These are phyloP conservation scores for Melinaea marsaeus DNA, from an alignment of 2,888 invertebrate genomes.

Conservation along the genomic window DNA sequence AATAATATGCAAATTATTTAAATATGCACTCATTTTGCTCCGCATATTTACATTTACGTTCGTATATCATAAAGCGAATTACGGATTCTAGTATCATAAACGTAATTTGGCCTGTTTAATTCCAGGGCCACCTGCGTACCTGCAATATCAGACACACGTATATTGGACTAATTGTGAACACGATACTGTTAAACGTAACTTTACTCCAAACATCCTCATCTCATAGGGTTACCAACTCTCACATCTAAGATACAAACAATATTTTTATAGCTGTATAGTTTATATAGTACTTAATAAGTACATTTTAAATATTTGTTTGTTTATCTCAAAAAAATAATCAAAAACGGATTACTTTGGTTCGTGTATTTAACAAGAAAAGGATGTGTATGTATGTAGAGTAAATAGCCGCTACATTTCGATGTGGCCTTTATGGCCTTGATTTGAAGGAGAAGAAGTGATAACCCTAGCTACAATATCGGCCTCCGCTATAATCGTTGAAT, in stretches of 20 bases:
- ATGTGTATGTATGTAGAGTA: not conserved
- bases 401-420: not conserved
- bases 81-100: constrained; percentile 16
- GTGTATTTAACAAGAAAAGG: too few relatives aligned
- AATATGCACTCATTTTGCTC: constrained; percentile 2
- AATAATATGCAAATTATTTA: not conserved
- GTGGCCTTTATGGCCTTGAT: not conserved
- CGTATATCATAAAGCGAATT: constrained; percentile 14
- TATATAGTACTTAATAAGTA: not conserved
- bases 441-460: constrained; percentile 18
- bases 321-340: not conserved
- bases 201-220: constrained; percentile 63
- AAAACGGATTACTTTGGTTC: not conserved
- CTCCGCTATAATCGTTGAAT: constrained; percentile 71
- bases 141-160: constrained; percentile 34
- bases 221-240: constrained; percentile 32
- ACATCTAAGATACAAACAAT: not conserved
- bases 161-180: constrained; percentile 65
- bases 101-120: constrained; percentile 21
- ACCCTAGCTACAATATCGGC: constrained; percentile 42
- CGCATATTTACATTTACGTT: constrained; percentile 2
- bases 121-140: constrained; percentile 26
- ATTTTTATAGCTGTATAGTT: not conserved
- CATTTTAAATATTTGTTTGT: not conserved
- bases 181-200: constrained; percentile 66